Evolutionary conservation across 2,888 invertebrate genomes (phyloP), one percentile per base, ranked within the genome.

Genomic region (Hirtodrosophila cameraria): DNA sequence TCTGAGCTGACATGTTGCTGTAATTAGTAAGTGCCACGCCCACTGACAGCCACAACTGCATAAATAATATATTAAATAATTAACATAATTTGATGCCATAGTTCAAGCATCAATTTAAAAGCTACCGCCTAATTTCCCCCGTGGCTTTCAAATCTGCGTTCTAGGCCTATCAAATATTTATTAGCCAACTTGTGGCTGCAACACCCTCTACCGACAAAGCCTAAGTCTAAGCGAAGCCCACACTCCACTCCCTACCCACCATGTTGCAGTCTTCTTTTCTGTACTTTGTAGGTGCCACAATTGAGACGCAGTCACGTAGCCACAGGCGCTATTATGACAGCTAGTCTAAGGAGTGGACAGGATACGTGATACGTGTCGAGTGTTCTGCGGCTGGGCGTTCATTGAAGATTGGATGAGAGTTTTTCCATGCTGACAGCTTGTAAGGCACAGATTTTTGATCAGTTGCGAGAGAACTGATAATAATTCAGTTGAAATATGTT

Each of bases 101-200:
- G 80, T 79, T 77, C 65, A 63, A 62, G 65, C 57, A 53, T 46
- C 58, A 62, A 67, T 75, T 79, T 75, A 42, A n/a, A 76, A 65
- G 81, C 68, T 74, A 55, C 28, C 78, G 53, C 75, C 62, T 81
- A 74, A 82, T 82, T 82, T 82, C 81, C 81, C 81, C 58, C 60
- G 72, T 52, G 84, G 15, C 63, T 20, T 28, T 64, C 42, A 80
- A 73, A 76, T 76, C 84, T 75, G 69, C 59, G 65, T 59, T 60
- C 58, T 61, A 64, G 35, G 69, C 66, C 83, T 55, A 79, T 80
- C 39, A 86, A 86, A 79, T 79, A 86, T 80, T 83, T 59, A 86
- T 50, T 36, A 58, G 49, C 39, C 61, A 43, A 64, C 85, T 73
- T 80, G 65, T 73, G 78, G 69, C 41, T 36, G 16, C 41, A 33